Evolutionary conservation across 2,113 vertebrate species (phyloP).

Genomic region (Sterna hirundo): DNA sequence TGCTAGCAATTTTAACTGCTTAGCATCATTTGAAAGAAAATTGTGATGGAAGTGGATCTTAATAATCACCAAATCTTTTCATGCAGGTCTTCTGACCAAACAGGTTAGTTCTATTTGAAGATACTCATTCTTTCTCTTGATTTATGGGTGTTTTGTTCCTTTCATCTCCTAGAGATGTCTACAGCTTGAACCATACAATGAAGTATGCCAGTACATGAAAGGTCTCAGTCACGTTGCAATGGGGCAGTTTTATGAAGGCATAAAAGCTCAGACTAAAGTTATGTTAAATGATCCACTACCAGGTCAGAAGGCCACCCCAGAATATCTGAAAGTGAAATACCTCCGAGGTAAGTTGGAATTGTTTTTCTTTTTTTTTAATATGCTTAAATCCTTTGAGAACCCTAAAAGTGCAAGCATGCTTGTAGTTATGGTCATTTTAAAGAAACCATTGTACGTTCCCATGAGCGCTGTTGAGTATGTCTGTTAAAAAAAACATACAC

Average conservation of each 20-base stretch:
- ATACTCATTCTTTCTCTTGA: background rate
- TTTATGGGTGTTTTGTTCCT: background rate
- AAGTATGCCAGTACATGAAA: slow-evolving; percentile 99
- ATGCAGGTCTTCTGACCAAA: background rate
- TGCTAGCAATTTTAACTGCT: background rate
- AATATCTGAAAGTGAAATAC: slow-evolving; percentile 98
- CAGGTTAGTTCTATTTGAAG: background rate
- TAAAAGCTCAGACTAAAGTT: slow-evolving; percentile 98
- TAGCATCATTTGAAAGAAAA: background rate
- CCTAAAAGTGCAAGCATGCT: background rate
- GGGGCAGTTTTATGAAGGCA: slow-evolving; percentile 98
- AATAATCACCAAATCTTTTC: background rate
- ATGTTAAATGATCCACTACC: slow-evolving; percentile 96
- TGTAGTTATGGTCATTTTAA: background rate
- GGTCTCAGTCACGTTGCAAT: slow-evolving; percentile 95
- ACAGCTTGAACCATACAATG: slow-evolving; percentile 94
- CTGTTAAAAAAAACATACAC: background rate
- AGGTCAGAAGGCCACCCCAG: slow-evolving; percentile 95
- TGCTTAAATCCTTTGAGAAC: background rate
- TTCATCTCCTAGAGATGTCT: slow-evolving; percentile 84
- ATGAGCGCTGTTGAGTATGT: background rate
- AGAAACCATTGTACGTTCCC: background rate
- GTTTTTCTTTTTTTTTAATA: background rate
- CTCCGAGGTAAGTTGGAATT: slow-evolving; percentile 84
- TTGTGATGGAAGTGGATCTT: background rate